Evolutionary conservation across 2,113 vertebrate genomes (phyloP).

Genomic region (Gorilla gorilla): DNA sequence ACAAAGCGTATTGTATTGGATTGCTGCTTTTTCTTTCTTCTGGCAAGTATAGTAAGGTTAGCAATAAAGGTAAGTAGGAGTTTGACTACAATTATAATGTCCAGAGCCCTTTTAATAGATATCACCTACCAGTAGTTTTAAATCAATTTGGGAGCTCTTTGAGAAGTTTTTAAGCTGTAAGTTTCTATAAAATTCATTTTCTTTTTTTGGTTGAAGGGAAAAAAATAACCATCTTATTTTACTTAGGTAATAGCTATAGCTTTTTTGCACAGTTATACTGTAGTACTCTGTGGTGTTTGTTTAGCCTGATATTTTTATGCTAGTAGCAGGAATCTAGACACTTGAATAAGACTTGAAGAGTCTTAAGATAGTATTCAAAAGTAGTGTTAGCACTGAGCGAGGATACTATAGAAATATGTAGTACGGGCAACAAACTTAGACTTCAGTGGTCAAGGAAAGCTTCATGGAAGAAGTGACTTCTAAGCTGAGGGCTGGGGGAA

Average conservation of each 20-base stretch:
- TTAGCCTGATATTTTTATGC: slow-evolving; percentile 3
- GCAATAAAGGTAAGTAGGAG: slow-evolving; percentile 9
- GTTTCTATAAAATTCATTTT: not conserved
- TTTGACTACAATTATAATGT: slow-evolving; percentile 27
- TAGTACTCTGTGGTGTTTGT: not conserved
- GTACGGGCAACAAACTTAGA: not conserved
- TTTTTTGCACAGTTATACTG: not conserved
- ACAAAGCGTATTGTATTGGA: not conserved
- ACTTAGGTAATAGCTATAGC: not conserved
- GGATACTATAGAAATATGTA: not conserved
- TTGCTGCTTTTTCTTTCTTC: not conserved
- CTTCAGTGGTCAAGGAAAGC: not conserved
- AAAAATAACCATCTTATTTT: not conserved
- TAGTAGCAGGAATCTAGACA: not conserved
- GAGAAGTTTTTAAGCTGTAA: slow-evolving; percentile 35
- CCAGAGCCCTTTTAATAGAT: not conserved
- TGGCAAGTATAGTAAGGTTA: not conserved
- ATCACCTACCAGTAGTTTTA: not conserved
- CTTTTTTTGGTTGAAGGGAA: not conserved
- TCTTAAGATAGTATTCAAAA: not conserved
- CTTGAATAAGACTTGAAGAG: not conserved
- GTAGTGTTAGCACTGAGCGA: not conserved
- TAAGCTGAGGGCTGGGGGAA: not conserved
- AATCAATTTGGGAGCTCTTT: slow-evolving; percentile 24
- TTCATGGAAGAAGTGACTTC: not conserved